Percentiles rank a stretch among this genome's conserved stretches.
phyloP scores from a whole-genome alignment of 2,888 invertebrate species.

The Piscicola geometra region DNA sequence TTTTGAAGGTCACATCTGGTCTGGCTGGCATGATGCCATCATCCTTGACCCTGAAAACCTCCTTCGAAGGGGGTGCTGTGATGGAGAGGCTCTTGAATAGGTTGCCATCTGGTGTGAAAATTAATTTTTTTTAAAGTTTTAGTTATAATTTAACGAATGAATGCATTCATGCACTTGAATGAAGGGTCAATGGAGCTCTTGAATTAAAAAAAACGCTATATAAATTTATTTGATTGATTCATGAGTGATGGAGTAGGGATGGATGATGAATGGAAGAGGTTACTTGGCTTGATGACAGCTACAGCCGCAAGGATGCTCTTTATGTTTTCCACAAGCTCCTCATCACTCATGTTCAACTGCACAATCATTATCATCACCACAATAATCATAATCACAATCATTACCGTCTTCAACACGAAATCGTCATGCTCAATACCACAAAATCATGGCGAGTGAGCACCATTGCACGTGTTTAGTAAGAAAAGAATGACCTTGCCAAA shows the following conservation, averaged over 20 bases:
- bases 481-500: slow-evolving; percentile 21
- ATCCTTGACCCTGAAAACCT: slow-evolving; percentile 45
- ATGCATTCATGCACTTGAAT: background rate
- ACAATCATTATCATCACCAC: background rate
- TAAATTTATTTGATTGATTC: too few relatives aligned
- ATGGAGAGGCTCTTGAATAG: slow-evolving; percentile 45
- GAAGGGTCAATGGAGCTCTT: background rate
- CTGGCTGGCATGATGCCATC: slow-evolving; percentile 30
- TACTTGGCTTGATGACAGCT: slow-evolving; percentile 34
- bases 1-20: background rate
- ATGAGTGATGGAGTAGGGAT: background rate
- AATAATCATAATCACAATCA: background rate
- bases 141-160: too few relatives aligned
- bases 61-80: slow-evolving; percentile 50
- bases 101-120: slow-evolving; percentile 41
- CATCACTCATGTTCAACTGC: slow-evolving; percentile 40
- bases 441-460: too few relatives aligned
- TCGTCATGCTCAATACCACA: background rate
- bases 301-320: slow-evolving; percentile 43
- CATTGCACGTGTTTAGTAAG: too few relatives aligned
- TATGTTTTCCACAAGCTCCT: slow-evolving; percentile 46
- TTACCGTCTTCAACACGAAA: background rate
- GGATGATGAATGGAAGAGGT: background rate
- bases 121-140: background rate
- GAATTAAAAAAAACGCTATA: background rate